These are phyloP conservation scores for Trichosurus vulpecula DNA, from an alignment of 2,797 vertebrate genomes.

Conservation along the genomic window DNA sequence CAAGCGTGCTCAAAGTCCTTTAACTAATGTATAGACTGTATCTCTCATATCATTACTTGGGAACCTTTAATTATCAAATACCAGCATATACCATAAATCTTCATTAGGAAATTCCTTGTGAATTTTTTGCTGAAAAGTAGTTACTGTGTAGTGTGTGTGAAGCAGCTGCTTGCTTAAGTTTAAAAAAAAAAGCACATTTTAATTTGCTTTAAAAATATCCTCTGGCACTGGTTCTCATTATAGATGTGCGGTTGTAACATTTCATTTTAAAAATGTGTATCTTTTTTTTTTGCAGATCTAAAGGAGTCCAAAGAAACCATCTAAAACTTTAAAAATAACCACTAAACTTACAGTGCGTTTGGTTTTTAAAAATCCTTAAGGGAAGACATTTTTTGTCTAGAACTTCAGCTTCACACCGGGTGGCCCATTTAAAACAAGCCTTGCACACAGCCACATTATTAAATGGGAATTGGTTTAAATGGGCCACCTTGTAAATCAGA, in stretches of 20 bases:
- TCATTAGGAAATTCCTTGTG: slow-evolving; percentile 78
- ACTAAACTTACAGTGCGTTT: slow-evolving; percentile 80
- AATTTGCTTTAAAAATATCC: slow-evolving; percentile 82
- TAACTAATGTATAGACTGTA: slow-evolving; percentile 37
- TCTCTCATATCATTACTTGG: slow-evolving; percentile 56
- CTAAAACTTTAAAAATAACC: slow-evolving; percentile 82
- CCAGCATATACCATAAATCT: slow-evolving; percentile 74
- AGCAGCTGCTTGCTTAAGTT: slow-evolving; percentile 77
- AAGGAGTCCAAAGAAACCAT: slow-evolving; percentile 82
- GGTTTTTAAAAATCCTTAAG: slow-evolving; percentile 80
- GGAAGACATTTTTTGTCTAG: slow-evolving; percentile 82
- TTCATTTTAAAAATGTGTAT: slow-evolving; percentile 82
- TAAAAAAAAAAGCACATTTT: slow-evolving; percentile 71
- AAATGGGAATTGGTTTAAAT: slow-evolving; percentile 77
- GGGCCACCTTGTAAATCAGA: slow-evolving; percentile 80
- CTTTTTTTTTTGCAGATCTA: slow-evolving; percentile 80
- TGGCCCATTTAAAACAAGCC: slow-evolving; percentile 80
- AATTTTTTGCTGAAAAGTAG: slow-evolving; percentile 78
- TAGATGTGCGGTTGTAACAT: slow-evolving; percentile 82
- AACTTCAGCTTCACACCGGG: slow-evolving; percentile 80
- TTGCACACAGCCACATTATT: slow-evolving; percentile 78
- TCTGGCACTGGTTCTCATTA: slow-evolving; percentile 80
- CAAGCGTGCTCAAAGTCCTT: slow-evolving; percentile 3
- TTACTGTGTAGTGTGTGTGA: slow-evolving; percentile 76
- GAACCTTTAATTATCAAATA: slow-evolving; percentile 73